phyloP scores from a whole-genome alignment of 2,113 vertebrate genomes.

The Oreochromis aureus region DNA sequence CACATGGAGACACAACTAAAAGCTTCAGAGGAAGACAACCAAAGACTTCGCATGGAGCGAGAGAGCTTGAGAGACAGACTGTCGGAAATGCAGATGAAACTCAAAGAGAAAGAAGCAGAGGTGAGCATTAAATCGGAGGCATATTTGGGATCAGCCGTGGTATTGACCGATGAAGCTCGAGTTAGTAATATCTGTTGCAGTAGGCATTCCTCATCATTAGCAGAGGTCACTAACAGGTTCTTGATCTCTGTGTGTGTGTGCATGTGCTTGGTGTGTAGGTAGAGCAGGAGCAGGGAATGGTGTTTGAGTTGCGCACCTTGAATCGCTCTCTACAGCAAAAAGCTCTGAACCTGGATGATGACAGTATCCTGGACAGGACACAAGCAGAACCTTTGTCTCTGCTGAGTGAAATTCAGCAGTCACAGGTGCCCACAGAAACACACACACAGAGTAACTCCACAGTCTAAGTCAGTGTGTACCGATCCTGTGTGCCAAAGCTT shows the following conservation, averaged over 20 bases:
- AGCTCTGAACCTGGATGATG: slow-evolving; percentile 65
- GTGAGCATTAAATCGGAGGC: slow-evolving; percentile 34
- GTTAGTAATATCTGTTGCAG: not conserved
- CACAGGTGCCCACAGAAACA: slow-evolving; percentile 65
- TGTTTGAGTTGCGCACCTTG: slow-evolving; percentile 74
- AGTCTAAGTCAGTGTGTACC: not conserved
- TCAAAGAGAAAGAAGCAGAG: slow-evolving; percentile 70
- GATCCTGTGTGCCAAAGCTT: not conserved
- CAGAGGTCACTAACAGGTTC: not conserved
- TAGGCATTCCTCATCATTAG: not conserved
- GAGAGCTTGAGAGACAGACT: slow-evolving; percentile 55
- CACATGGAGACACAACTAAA: slow-evolving; percentile 57
- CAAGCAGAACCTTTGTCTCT: slow-evolving; percentile 69
- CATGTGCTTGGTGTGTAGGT: slow-evolving; percentile 40
- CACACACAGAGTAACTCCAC: not conserved
- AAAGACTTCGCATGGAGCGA: slow-evolving; percentile 57
- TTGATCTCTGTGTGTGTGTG: not conserved
- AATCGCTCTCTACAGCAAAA: slow-evolving; percentile 70
- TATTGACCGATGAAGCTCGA: not conserved
- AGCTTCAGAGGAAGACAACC: slow-evolving; percentile 58
- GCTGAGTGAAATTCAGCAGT: slow-evolving; percentile 75
- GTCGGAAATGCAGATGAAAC: slow-evolving; percentile 53
- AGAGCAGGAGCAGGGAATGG: slow-evolving; percentile 73
- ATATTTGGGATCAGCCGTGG: not conserved
- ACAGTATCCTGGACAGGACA: slow-evolving; percentile 55